Evolutionary conservation across 2,888 invertebrate genomes (phyloP), one percentile per base, ranked within the genome.

Genomic region (Perizoma affinitatum): DNA sequence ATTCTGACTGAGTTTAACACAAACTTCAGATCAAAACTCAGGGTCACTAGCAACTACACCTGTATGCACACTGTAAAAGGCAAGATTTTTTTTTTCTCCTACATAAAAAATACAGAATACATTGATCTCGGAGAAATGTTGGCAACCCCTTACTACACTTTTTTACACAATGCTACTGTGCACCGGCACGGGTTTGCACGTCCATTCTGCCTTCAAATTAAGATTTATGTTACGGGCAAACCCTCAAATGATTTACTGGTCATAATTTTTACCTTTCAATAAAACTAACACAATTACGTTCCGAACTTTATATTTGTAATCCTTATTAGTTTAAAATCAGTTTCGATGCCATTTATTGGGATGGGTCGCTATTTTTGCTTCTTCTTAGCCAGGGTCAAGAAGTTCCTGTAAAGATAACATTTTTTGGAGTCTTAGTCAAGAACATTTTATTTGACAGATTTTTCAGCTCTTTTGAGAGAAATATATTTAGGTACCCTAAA

Each of bases 81-180:
- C n/a, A n/a, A n/a, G n/a, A n/a, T n/a, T n/a, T n/a, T n/a, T n/a
- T n/a, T n/a, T n/a, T n/a, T n/a, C n/a, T n/a, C n/a, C n/a, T 22
- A 22, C 22, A 2, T 2, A 22, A 22, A 22, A 22, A 22, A 22
- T n/a, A n/a, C n/a, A n/a, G n/a, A 22, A 22, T 22, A 22, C 22
- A n/a, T n/a, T 22, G 22, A 22, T 22, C 22, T 22, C 22, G 22
- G 0, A 40, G 45, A 54, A 54, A 38, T 45, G 38, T 51, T 34
- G 33, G 5, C 38, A 34, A 44, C 9, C 43, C 9, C 52, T 42
- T 7, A 6, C n/a, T 5, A 69, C 67, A 68, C 65, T 50, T 58
- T 67, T 72, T 73, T 73, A 72, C 67, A 66, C 66, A 72, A 33
- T 66, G 80, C 79, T 82, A 79, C 82, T 73, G 82, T 43, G 54